A percentile compares a stretch with the other conserved stretches of the same genome.
These are phyloP conservation scores for Pterophyllum scalare DNA, from an alignment of 2,113 vertebrate genomes.

Conservation along the genomic window DNA sequence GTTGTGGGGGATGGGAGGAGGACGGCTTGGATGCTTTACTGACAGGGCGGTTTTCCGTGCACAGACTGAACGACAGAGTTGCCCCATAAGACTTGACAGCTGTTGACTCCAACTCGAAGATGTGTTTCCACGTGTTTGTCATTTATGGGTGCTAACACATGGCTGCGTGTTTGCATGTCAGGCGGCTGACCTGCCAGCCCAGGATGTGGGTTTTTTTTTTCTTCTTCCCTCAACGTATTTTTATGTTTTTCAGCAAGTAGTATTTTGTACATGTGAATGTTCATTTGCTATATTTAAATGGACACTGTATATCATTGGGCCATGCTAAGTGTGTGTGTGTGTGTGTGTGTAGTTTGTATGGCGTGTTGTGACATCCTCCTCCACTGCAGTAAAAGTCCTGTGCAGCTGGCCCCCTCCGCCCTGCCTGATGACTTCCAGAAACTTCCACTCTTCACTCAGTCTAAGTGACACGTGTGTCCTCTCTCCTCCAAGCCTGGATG, in stretches of 20 bases:
- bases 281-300: neutral
- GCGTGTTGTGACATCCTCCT: constrained; percentile 17
- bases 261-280: neutral
- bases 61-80: constrained; percentile 36
- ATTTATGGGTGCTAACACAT: constrained; percentile 38
- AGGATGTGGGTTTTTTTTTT: constrained; percentile 12
- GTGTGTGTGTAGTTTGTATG: neutral
- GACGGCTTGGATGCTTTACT: constrained; percentile 51
- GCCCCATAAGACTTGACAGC: constrained; percentile 57
- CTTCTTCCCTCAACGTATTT: neutral
- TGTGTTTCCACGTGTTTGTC: constrained; percentile 33
- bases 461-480: constrained; percentile 57
- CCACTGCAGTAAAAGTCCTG: constrained; percentile 31
- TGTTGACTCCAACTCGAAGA: constrained; percentile 45
- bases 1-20: neutral
- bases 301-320: neutral
- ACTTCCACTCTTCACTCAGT: constrained; percentile 51
- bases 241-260: neutral
- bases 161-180: constrained; percentile 15
- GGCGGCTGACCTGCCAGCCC: neutral
- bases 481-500: constrained; percentile 4
- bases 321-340: neutral
- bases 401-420: constrained; percentile 19
- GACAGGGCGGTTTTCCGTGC: constrained; percentile 54
- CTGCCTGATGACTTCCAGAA: constrained; percentile 71